Base-by-base conservation (phyloP, 2,113 vertebrate species). In the Oophaga pumilio region DNA sequence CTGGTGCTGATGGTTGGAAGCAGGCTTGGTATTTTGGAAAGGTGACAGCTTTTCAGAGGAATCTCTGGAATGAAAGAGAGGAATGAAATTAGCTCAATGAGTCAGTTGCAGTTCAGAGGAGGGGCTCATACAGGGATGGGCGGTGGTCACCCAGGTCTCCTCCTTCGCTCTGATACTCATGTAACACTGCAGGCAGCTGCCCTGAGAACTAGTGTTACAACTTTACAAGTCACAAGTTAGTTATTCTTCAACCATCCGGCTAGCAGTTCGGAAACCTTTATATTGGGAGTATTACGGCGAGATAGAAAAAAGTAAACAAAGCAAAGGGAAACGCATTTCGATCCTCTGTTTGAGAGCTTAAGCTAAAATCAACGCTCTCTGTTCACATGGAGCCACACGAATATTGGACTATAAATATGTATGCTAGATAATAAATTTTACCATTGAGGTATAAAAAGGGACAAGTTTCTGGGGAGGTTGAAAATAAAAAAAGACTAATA, bases 21-120 rank as follows among this genome's bases (percentile, higher is more conserved):
- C 33, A 83, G 90, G 84, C 84, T 86, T 90, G 89, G 89, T 90
- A 89, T 90, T 90, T 90, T 90, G 90, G 90, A 89, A 89, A 89
- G 87, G 87, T 89, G 89, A 90, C 90, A 90, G 90, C 89, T 90
- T 89, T 89, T 88, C 81, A 89, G 89, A 88, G 89, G 90, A 90
- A 90, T 90, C 84, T 84, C 83, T 90, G 90, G 90, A 90, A 90
- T 90, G 90, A 88, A 78, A 88, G 85, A 87, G 86, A 78, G 85
- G 86, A 87, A 87, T 87, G 86, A 83, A 87, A 82, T 87, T 82
- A 89, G 87, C 89, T 89, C 90, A 87, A 78, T 90, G 90, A 90
- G 77, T 90, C 90, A 90, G 82, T 90, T 89, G 85, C 84, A 85
- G 52, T 64, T 77, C 85, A 84, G 43, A 74, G 80, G 83, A 53